Base-by-base conservation (phyloP, 2,888 invertebrate species). In the Pheosia gnoma region DNA sequence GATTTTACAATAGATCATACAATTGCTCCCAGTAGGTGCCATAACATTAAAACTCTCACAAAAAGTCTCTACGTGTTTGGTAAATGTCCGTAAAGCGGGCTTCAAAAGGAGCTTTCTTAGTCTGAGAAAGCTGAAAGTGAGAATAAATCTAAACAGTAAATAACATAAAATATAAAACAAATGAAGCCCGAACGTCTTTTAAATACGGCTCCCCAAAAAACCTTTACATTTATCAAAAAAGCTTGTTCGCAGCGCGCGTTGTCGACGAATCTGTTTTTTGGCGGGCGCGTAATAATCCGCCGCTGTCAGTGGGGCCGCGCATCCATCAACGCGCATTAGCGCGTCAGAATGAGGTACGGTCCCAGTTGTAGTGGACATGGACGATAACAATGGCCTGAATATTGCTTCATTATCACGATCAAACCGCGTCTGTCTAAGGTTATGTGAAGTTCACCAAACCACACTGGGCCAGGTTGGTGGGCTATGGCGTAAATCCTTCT, bases 261-360 rank as follows among this genome's bases (percentile, higher is more conserved):
- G 62, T n/a, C 59, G 65, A 58, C 66, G 74, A 77, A 79, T 81
- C 79, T 80, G 82, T 81, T 78, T 78, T 77, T 79, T 66, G 58
- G 61, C 77, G 77, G 72, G 68, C 76, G 80, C 78, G 78, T 80
- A 75, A 82, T 88, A 84, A 86, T 84, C 86, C 86, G 72, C 61
- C 63, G 71, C 80, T 80, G 87, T 82, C 82, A 79, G 81, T 71
- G 78, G 78, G 74, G 78, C 77, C 79, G 78, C 71, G 79, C 88
- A 89, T 90, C 86, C 81, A 89, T 89, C 89, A 89, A 77, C 75
- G 62, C 75, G 89, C 84, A 89, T 89, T 89, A 89, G 72, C 86
- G 77, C 84, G 86, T 88, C 88, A 82, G 69, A 74, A 59, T 55
- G 61, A 61, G 74, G 74, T 8, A 58, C 55, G 80, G 80, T 7